phyloP scores from a whole-genome alignment of 2,113 vertebrate genomes.

The Acanthochromis polyacanthus region DNA sequence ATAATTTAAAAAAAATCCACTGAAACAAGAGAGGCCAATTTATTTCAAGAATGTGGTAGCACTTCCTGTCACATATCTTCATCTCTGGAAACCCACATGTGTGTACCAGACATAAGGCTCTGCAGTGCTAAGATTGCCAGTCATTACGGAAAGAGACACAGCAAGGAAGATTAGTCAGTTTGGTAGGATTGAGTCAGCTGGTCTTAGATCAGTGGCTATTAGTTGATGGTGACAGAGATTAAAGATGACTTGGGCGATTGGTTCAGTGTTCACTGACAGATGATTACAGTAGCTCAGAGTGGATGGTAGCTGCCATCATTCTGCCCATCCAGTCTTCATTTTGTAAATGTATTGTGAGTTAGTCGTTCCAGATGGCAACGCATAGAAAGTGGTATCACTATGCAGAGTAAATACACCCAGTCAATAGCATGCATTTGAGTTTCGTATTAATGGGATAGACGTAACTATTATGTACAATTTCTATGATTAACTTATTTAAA shows the following conservation, averaged over 20 bases:
- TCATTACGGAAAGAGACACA: constrained; percentile 33
- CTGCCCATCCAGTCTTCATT: neutral
- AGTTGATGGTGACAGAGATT: constrained; percentile 42
- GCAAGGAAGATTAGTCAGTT: constrained; percentile 48
- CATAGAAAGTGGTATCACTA: neutral
- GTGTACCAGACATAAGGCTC: constrained; percentile 13
- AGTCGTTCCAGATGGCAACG: neutral
- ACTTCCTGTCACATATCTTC: constrained; percentile 22
- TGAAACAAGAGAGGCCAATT: neutral
- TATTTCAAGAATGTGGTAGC: constrained; percentile 24
- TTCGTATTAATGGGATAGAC: neutral
- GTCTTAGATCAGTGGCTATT: constrained; percentile 46
- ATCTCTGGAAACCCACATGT: constrained; percentile 7
- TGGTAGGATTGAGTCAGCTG: constrained; percentile 49
- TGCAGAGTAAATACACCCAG: too few relatives aligned
- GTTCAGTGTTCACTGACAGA: constrained; percentile 1
- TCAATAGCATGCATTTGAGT: neutral
- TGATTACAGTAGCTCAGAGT: constrained; percentile 12
- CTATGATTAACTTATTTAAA: neutral
- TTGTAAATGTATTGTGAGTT: constrained; percentile 2
- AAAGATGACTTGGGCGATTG: constrained; percentile 29
- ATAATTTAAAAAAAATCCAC: neutral
- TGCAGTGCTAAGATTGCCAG: neutral
- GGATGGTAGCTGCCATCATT: neutral
- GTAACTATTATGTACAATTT: neutral